phyloP scores from a whole-genome alignment of 2,113 vertebrate genomes.

The Electrona antarctica region DNA sequence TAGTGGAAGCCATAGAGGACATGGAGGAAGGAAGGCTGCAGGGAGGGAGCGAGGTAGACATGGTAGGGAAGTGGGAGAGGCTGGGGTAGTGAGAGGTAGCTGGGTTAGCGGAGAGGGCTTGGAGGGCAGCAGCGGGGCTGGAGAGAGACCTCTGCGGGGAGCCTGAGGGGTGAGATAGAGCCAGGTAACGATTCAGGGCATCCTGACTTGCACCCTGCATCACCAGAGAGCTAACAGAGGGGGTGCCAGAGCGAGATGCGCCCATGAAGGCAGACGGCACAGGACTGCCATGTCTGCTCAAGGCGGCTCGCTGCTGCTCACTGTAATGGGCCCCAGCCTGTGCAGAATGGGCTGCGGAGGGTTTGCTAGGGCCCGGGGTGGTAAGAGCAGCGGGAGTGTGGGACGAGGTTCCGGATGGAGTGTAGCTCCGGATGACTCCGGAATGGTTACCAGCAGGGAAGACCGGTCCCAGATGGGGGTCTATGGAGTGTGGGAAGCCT shows the following conservation, averaged over 20 bases:
- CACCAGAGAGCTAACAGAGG: slow-evolving; percentile 82
- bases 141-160: slow-evolving; percentile 85
- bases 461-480: slow-evolving; percentile 59
- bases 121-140: slow-evolving; percentile 70
- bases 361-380: slow-evolving; percentile 66
- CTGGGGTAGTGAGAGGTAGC: slow-evolving; percentile 80
- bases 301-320: slow-evolving; percentile 69
- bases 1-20: slow-evolving; percentile 59
- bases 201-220: slow-evolving; percentile 75
- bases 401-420: slow-evolving; percentile 78
- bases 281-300: slow-evolving; percentile 85
- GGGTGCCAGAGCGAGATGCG: slow-evolving; percentile 82
- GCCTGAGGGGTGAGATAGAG: slow-evolving; percentile 77
- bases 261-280: slow-evolving; percentile 92
- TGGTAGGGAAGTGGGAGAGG: slow-evolving; percentile 85
- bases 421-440: slow-evolving; percentile 86
- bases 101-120: slow-evolving; percentile 70
- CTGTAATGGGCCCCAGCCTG: slow-evolving; percentile 69
- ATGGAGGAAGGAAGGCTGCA: slow-evolving; percentile 70
- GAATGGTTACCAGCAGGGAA: slow-evolving; percentile 80
- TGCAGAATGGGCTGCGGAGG: not conserved
- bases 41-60: slow-evolving; percentile 79
- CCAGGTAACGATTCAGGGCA: slow-evolving; percentile 78
- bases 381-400: slow-evolving; percentile 64
- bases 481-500: slow-evolving; percentile 82